Base-by-base conservation (phyloP, 2,797 vertebrate species). In the Pseudochirops cupreus region DNA sequence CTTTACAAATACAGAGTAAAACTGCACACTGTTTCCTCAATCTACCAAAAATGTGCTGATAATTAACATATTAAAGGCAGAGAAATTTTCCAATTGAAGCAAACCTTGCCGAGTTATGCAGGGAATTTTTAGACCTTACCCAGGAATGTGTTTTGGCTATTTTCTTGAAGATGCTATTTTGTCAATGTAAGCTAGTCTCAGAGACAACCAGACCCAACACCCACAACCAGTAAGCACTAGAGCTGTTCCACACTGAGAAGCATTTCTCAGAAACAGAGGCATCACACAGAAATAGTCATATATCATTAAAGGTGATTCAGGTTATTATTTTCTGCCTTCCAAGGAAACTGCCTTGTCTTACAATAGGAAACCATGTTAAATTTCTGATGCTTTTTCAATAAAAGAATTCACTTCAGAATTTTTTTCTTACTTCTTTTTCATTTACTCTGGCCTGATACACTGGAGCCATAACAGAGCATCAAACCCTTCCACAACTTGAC, bases 1-100 rank as follows among this genome's bases (percentile, higher is more conserved):
- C 97, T 96, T 98, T 50, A 97, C 96, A 98, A 98, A 97, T 31
- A 94, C 11, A 39, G 97, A 95, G 62, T 62, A 94, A 94, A 97
- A 95, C 89, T 95, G 95, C 96, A 96, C 50, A 14, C 94, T 92
- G 91, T 92, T 97, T 97, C 92, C 94, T 95, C 92, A 94, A 95
- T 92, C 82, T 54, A 96, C 96, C 50, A 16, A 56, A 98, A 93
- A 94, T 96, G 89, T 97, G 96, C 92, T 93, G 96, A 97, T 98
- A 96, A 96, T 98, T 82, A 96, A 96, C 97, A 97, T 96, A 98
- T 97, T 95, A 98, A 97, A 93, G 90, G 89, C 0, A 87, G 74
- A 39, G 74, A 97, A 97, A 98, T 93, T 21, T 92, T 6, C 50
- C 94, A 56, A 74, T 5, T 31, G 1, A 94, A 96, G 97, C 59